phyloP scores from a whole-genome alignment of 92 coral and sea anemone species.

The Pocillopora meandrina region DNA sequence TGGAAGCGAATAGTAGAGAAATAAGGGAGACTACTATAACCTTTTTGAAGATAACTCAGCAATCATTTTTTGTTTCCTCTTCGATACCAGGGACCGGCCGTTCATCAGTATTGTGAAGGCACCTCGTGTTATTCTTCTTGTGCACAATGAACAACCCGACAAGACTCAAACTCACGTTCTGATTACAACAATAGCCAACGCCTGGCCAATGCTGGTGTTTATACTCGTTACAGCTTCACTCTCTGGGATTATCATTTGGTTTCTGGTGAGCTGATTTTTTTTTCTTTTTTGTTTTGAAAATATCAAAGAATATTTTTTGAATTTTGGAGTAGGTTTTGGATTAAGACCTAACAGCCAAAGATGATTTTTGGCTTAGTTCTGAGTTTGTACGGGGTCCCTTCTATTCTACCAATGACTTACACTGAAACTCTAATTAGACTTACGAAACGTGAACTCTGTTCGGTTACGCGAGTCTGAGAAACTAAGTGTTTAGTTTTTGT shows the following conservation, averaged over 20 bases:
- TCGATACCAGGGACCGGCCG: conserved; percentile 54
- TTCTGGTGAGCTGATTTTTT: conserved; percentile 65
- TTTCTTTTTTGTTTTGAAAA: not conserved
- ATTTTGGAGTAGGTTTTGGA: too few relatives aligned
- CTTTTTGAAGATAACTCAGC: not conserved
- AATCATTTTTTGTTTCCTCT: not conserved
- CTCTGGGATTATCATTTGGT: conserved; percentile 93
- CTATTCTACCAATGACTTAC: too few relatives aligned
- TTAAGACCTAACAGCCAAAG: too few relatives aligned
- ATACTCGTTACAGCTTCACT: conserved; percentile 83
- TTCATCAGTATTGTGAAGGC: conserved; percentile 80
- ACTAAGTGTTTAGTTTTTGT: too few relatives aligned
- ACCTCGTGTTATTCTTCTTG: conserved; percentile 88
- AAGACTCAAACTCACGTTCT: conserved; percentile 65
- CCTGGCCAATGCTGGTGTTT: conserved; percentile 93
- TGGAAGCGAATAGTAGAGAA: too few relatives aligned
- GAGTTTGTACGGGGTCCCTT: too few relatives aligned
- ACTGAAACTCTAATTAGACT: too few relatives aligned
- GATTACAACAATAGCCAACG: conserved; percentile 74
- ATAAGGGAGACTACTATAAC: too few relatives aligned
- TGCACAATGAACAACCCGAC: conserved; percentile 50
- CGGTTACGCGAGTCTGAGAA: too few relatives aligned
- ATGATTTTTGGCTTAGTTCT: too few relatives aligned
- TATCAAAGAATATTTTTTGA: too few relatives aligned
- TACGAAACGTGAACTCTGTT: too few relatives aligned